Conservation (phyloP, 2,888 invertebrate species). For the Drosophila helvetica region DNA sequence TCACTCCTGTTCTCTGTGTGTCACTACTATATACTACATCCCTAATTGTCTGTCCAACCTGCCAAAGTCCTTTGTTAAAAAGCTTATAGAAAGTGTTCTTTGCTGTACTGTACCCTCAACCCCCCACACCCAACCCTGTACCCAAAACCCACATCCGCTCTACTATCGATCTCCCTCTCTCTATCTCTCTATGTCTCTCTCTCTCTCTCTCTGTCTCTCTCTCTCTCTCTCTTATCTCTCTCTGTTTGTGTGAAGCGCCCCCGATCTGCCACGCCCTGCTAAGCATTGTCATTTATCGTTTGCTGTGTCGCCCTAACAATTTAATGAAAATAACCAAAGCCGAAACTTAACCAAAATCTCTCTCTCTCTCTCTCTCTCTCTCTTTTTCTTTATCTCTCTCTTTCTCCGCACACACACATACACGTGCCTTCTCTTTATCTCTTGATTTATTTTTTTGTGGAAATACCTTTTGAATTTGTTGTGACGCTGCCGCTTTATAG, state of each 20-base stretch:
- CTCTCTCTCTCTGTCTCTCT: constrained; percentile 11
- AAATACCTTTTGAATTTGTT: constrained; percentile 38
- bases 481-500: constrained; percentile 84
- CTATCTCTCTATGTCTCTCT: constrained; percentile 8
- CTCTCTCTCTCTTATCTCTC: neutral
- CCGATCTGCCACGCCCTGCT: constrained; percentile 27
- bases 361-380: constrained; percentile 16
- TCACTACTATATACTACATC: neutral
- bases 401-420: constrained; percentile 12
- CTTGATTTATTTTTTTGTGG: constrained; percentile 35
- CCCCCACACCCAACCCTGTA: neutral
- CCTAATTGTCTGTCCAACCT: neutral
- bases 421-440: constrained; percentile 25
- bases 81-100: neutral
- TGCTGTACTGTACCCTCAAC: constrained; percentile 8
- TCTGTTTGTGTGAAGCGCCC: constrained; percentile 21
- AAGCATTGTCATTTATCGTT: constrained; percentile 45
- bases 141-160: constrained; percentile 16
- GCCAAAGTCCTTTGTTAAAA: neutral
- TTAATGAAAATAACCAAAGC: constrained; percentile 8
- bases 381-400: constrained; percentile 22
- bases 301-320: constrained; percentile 38
- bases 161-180: constrained; percentile 28
- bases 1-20: constrained; percentile 11
- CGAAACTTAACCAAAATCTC: constrained; percentile 26